Base-by-base conservation (phyloP, 1,140 invertebrate genomes). In the Lordiphosa stackelbergi region DNA sequence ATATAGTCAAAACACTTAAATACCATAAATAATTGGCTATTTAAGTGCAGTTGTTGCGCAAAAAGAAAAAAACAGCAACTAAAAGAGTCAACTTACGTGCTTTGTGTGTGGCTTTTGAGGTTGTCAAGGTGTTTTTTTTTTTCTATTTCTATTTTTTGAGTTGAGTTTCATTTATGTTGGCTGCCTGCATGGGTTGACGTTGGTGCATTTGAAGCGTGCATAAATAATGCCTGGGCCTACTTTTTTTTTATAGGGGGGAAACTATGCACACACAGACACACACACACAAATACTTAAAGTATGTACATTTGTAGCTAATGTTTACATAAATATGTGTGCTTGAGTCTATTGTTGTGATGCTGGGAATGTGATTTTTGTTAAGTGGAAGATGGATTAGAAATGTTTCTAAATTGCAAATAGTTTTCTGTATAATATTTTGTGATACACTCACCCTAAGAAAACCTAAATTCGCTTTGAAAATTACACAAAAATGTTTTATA, bases 21-120 rank as follows among this genome's bases (percentile, higher is more conserved):
- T 69, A 75, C 68, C 75, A 81, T 72, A 83, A 81, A 77, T 81
- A 81, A 81, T 75, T 81, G 75, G 66, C 75, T 71, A 70, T 69
- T 78, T 79, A 78, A 73, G 61, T 78, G 74, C 63, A 74, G 42
- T 36, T 68, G 70, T 68, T 68, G 70, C 60, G 57, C 46, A 60
- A 66, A 57, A 24, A 22, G 16, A 54, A 63, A 52, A 46, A 66
- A 65, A 55, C 16, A 37, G 52, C 31, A 46, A 59, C 69, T 61
- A 58, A 75, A 75, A 70, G 72, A 68, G 71, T 81, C 77, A 59
- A 62, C 47, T 75, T 81, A 81, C 62, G 16, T 52, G 53, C 70
- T 79, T 59, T 73, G 75, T 81, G 75, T 79, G 75, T 64, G 75
- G 75, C 72, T 79, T 79, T 71, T 81, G 75, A 68, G 75, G 54